Evolutionary conservation across 2,797 vertebrate genomes (phyloP).

Genomic region (Takifugu rubripes): DNA sequence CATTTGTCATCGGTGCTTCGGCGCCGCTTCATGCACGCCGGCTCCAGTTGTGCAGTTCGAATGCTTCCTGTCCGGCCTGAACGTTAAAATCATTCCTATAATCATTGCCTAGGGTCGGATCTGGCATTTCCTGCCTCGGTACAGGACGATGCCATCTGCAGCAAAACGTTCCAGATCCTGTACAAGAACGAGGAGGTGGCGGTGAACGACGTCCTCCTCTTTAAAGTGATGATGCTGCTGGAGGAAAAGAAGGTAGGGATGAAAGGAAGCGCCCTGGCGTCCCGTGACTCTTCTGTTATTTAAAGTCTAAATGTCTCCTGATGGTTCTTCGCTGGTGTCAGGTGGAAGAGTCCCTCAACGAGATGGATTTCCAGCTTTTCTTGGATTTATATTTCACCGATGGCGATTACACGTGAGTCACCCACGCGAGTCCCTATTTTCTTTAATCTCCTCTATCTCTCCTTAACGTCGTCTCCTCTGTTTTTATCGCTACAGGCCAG

Average conservation of each 20-base stretch:
- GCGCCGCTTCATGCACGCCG: background rate
- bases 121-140: slow-evolving; percentile 93
- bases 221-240: slow-evolving; percentile 97
- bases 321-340: slow-evolving; percentile 54
- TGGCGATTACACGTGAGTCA: slow-evolving; percentile 93
- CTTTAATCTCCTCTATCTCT: slow-evolving; percentile 11
- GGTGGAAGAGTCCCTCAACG: slow-evolving; percentile 94
- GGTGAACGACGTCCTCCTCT: slow-evolving; percentile 93
- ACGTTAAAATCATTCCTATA: slow-evolving; percentile 2
- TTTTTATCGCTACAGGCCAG: slow-evolving; percentile 75
- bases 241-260: slow-evolving; percentile 96
- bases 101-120: slow-evolving; percentile 79
- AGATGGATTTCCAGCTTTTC: slow-evolving; percentile 93
- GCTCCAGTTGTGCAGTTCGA: background rate
- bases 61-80: slow-evolving; percentile 2
- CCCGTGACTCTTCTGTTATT: background rate
- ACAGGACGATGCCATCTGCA: slow-evolving; percentile 89
- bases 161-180: slow-evolving; percentile 98
- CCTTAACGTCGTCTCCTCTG: background rate
- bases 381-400: slow-evolving; percentile 97
- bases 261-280: background rate
- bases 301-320: slow-evolving; percentile 5
- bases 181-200: slow-evolving; percentile 98
- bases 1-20: background rate
- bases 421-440: slow-evolving; percentile 12